Percentiles rank a stretch among this genome's conserved stretches.
These are phyloP conservation scores for Polydrusus pterygomalis DNA, from an alignment of 2,888 invertebrate species.

Conservation along the genomic window DNA sequence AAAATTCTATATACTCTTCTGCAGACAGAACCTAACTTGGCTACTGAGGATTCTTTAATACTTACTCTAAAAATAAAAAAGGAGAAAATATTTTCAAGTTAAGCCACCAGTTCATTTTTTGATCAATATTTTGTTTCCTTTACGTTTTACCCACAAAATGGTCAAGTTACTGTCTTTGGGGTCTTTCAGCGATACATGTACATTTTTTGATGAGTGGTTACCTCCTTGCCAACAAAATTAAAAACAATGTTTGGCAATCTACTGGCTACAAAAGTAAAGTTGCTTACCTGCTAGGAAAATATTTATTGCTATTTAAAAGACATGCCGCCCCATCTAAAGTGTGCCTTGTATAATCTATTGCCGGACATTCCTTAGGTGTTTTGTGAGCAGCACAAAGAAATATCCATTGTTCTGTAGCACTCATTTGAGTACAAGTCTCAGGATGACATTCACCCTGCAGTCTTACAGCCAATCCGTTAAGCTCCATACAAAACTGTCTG, in stretches of 20 bases:
- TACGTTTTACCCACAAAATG: no score
- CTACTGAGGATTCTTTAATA: constrained; percentile 99
- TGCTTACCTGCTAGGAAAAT: constrained; percentile 96
- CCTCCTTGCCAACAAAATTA: no score
- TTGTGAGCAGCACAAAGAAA: constrained; percentile 99
- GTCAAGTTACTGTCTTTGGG: no score
- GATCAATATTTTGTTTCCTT: no score
- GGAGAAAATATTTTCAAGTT: background rate
- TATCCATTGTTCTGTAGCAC: constrained; percentile 99
- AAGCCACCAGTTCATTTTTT: no score
- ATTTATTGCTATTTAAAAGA: constrained; percentile 98
- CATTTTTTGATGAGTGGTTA: no score
- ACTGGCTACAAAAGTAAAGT: no score
- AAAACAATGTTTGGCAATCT: no score
- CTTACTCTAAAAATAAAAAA: constrained; percentile 85
- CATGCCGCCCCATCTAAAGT: constrained; percentile 99
- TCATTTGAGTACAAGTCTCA: constrained; percentile 99
- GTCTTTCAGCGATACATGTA: no score
- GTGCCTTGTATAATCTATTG: constrained; percentile 99
- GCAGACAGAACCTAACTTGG: constrained; percentile 98
- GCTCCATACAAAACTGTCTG: constrained; percentile 99
- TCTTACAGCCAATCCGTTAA: constrained; percentile 98
- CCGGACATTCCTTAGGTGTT: constrained; percentile 99
- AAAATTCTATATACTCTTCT: constrained; percentile 99
- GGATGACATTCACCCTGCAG: constrained; percentile 97